Evolutionary conservation across 2,113 vertebrate species (phyloP), one percentile per base, ranked within the genome.

Genomic region (Peromyscus maniculatus): DNA sequence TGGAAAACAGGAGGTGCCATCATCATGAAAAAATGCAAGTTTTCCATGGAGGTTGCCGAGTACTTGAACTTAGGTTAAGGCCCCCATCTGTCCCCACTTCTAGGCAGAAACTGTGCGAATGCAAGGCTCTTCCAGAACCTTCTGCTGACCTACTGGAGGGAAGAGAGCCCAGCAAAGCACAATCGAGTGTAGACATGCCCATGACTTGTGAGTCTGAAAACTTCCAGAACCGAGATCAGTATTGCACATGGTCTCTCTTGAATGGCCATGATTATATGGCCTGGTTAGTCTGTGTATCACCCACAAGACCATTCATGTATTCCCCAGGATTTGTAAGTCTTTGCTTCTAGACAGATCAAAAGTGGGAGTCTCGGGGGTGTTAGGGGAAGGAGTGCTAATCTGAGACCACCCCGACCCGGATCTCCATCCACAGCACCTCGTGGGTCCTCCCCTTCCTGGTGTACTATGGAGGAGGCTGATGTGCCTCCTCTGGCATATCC

Each of bases 11-110:
- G 21, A n/a, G 1, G 31, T 49, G 31, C 28, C 15, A 28, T 36
- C 36, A 24, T 19, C 0, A 0, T 5, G 39, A 36, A 43, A 43
- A 11, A 22, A 21, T 33, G 21, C 0, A 28, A 5, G 71, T 9
- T 66, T 69, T 55, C 62, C 16, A 0, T 11, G 8, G 72, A 33
- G 79, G n/a, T 26, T 21, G 5, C 49, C 4, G 43, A 39, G 31
- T 9, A 39, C 12, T 26, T 3, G 16, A 77, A 57, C 33, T 22
- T 12, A 21, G 66, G 17, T 49, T 15, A 17, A 7, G 46, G 1
- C 67, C 28, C 9, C 43, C 1, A 0, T 4, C 11, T 11, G 80
- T 59, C 59, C 19, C 19, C 31, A 11, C 17, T 36, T 75, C 74
- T 21, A 17, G 80, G 36, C 36, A 52, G 78, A 33, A 43, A 55